These are phyloP conservation scores for Heliothis subflexa DNA, from an alignment of 1,140 invertebrate genomes.

Conservation along the genomic window DNA sequence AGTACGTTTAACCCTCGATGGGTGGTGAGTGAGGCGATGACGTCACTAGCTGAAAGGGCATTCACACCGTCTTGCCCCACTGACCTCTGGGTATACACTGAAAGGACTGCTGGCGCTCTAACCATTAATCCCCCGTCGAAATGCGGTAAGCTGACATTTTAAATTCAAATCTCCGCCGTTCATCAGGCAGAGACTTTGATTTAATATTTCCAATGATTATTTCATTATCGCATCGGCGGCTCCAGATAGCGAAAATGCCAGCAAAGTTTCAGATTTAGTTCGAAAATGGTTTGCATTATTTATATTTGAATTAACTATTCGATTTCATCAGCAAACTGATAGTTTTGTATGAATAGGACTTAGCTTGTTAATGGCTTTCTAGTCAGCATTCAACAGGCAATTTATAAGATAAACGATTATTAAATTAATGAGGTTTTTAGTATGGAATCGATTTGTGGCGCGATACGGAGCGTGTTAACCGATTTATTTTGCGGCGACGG, in stretches of 20 bases:
- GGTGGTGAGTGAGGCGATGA: constrained; percentile 49
- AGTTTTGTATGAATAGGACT: constrained; percentile 14
- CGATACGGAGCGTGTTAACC: constrained; percentile 1
- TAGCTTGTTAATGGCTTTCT: constrained; percentile 23
- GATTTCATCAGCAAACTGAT: constrained; percentile 13
- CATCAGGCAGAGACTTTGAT: constrained; percentile 15
- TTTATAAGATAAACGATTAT: constrained; percentile 14
- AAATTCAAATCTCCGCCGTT: constrained; percentile 43
- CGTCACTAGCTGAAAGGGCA: constrained; percentile 51
- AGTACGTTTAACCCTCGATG: constrained; percentile 44
- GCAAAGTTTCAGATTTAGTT: background rate
- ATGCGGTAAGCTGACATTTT: constrained; percentile 36
- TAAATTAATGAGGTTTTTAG: constrained; percentile 26
- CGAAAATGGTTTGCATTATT: constrained; percentile 14
- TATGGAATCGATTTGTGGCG: constrained; percentile 9
- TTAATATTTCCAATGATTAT: constrained; percentile 22
- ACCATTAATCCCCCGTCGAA: constrained; percentile 45
- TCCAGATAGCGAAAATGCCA: background rate
- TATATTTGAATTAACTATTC: constrained; percentile 29
- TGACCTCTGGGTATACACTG: constrained; percentile 47
- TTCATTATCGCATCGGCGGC: background rate
- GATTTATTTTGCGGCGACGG: constrained; percentile 4
- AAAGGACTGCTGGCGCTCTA: constrained; percentile 30
- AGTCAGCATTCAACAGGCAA: constrained; percentile 21
- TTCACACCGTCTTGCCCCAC: constrained; percentile 57